Percentiles rank a stretch among this genome's conserved stretches.
Evolutionary conservation across 2,888 invertebrate genomes (phyloP).

Genomic region (Meandrusa payeni): DNA sequence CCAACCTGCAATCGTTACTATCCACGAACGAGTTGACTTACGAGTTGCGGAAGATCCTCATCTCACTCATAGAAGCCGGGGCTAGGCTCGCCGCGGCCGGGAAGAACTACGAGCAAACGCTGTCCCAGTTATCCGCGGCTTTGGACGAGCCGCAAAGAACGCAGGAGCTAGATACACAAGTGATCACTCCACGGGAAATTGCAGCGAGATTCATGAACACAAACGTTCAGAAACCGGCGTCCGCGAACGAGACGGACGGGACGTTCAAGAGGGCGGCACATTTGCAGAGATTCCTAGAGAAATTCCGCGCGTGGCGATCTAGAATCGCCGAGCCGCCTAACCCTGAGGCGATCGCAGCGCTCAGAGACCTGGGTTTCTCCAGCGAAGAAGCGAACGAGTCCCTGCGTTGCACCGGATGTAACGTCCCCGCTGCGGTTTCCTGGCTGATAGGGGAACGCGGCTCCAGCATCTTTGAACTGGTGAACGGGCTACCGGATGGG

Average conservation of each 20-base stretch:
- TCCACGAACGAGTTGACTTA: slow-evolving; percentile 68
- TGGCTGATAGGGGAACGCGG: slow-evolving; percentile 69
- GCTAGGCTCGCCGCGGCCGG: slow-evolving; percentile 67
- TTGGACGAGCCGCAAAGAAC: slow-evolving; percentile 55
- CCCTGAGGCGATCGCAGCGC: slow-evolving; percentile 48
- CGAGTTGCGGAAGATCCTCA: slow-evolving; percentile 65
- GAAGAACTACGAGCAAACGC: slow-evolving; percentile 58
- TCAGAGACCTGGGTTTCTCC: slow-evolving; percentile 61
- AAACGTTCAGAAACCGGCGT: slow-evolving; percentile 26
- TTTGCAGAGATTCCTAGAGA: slow-evolving; percentile 60
- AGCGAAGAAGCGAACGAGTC: slow-evolving; percentile 58
- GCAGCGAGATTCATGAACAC: slow-evolving; percentile 53
- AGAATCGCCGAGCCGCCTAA: slow-evolving; percentile 57
- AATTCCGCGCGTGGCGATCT: slow-evolving; percentile 61
- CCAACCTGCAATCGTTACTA: slow-evolving; percentile 64
- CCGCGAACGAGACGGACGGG: slow-evolving; percentile 33
- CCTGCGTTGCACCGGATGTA: slow-evolving; percentile 57
- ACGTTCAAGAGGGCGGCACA: slow-evolving; percentile 57
- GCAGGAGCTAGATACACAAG: slow-evolving; percentile 49
- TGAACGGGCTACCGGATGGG: slow-evolving; percentile 66
- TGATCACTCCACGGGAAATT: slow-evolving; percentile 65
- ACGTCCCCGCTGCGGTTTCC: slow-evolving; percentile 69
- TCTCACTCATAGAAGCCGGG: slow-evolving; percentile 71
- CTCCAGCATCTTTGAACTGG: slow-evolving; percentile 65
- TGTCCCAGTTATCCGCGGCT: slow-evolving; percentile 60